phyloP scores from a whole-genome alignment of 2,113 vertebrate genomes.

The Ceuthmochares aereus region DNA sequence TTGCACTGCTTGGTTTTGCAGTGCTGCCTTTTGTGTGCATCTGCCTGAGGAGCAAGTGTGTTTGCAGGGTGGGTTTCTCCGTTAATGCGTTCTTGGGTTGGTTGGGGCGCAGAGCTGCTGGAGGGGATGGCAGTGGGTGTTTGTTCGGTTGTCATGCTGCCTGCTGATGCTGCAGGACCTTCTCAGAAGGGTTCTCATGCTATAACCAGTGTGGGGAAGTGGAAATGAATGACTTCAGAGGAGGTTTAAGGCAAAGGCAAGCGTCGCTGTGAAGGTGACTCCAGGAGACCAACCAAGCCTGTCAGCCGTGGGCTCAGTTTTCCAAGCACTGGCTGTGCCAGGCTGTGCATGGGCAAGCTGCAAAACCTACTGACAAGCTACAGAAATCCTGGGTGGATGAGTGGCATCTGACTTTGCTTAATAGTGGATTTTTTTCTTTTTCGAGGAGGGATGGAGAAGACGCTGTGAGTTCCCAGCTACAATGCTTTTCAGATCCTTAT shows the following conservation, averaged over 20 bases:
- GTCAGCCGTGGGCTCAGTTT: background rate
- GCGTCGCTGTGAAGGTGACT: background rate
- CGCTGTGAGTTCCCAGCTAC: background rate
- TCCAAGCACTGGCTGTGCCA: background rate
- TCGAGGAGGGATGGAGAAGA: background rate
- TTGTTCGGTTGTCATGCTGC: background rate
- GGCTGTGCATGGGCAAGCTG: background rate
- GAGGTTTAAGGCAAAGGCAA: background rate
- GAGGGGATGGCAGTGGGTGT: background rate
- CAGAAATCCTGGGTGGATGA: background rate
- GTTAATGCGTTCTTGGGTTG: background rate
- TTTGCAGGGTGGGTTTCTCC: background rate
- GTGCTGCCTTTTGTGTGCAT: background rate
- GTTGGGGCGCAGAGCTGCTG: rapidly evolving
- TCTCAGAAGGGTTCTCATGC: background rate
- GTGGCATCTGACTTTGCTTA: background rate
- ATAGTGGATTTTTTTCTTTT: background rate
- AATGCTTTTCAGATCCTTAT: conserved; percentile 6
- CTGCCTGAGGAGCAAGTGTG: background rate
- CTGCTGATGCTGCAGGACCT: background rate
- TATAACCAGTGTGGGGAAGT: background rate
- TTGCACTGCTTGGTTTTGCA: background rate
- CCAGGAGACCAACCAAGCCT: background rate
- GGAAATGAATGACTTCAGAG: background rate
- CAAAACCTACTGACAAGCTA: background rate